A percentile compares a stretch with the other conserved stretches of the same genome.
Conservation (phyloP, 2,113 vertebrate genomes). For the Furnarius figulus region DNA sequence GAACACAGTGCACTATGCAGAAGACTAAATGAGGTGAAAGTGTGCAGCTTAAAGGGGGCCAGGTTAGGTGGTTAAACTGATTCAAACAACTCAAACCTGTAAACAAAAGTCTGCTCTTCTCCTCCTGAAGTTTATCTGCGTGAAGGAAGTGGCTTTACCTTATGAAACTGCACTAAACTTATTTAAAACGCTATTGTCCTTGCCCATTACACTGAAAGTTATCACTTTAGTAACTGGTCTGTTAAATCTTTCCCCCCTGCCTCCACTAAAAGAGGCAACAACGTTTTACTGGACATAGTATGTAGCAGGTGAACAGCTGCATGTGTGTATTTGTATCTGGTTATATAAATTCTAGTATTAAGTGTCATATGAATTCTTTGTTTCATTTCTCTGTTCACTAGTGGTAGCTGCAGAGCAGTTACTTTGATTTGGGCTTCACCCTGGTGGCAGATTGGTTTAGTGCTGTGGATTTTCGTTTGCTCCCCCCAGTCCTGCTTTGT, state of each 20-base stretch:
- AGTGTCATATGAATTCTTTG: not conserved
- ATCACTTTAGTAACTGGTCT: not conserved
- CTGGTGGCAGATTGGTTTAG: not conserved
- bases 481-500: not conserved
- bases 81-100: not conserved
- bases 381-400: not conserved
- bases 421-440: not conserved
- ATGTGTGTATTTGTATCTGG: not conserved
- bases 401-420: not conserved
- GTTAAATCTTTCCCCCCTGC: not conserved
- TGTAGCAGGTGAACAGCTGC: not conserved
- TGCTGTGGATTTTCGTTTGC: not conserved
- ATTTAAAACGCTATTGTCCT: not conserved
- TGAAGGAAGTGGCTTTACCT: not conserved
- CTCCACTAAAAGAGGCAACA: not conserved
- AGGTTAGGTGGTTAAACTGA: not conserved
- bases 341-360: not conserved
- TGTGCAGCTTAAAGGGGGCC: not conserved
- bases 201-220: not conserved
- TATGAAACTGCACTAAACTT: not conserved
- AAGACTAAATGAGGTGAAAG: not conserved
- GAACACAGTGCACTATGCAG: not conserved
- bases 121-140: not conserved
- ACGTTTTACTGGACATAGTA: not conserved
- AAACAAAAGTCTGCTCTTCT: not conserved